Evolutionary conservation across 2,888 invertebrate species (phyloP), one percentile per base, ranked within the genome.

Genomic region (Ormyrus thymus): DNA sequence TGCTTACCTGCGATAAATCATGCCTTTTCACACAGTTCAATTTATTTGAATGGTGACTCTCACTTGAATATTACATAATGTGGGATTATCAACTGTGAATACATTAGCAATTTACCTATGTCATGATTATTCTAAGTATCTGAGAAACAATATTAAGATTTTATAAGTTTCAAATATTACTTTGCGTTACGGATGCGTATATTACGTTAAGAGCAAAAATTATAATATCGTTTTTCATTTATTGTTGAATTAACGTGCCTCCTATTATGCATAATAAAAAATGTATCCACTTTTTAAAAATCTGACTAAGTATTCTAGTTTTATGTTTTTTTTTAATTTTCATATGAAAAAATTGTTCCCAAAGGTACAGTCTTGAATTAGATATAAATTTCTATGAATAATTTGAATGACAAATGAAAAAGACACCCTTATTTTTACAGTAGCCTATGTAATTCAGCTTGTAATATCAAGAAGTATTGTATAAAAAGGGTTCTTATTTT

Each of bases 281-380:
- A 50, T 55, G 45, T 55, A 15, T 8, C 53, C 9, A 71, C 59
- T 77, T 56, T 46, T 50, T 45, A 70, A 71, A 50, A 68, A 48
- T 55, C 15, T 65, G n/a, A 66, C 50, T 46, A 62, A 65, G 13
- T 29, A 29, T 29, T 29, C 29, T 29, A 29, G 29, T 4, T 29
- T 4, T 29, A 1, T 29, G 29, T 59, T 50, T 46, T 50, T 66
- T 58, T 66, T 4, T 43, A 76, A 62, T 7, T 55, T 61, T 15
- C 15, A 65, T 10, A 13, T 61, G 43, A 84, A 76, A 85, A 86
- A 86, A 86, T 84, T 86, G 84, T 87, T 87, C 85, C 85, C 79
- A 78, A 83, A 83, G 82, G 82, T 84, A 82, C 80, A 83, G 83
- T 83, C 83, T 82, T 82, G 83, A 84, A 83, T 82, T 85, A 82